Evolutionary conservation across 2,113 vertebrate species (phyloP), one percentile per base, ranked within the genome.

Genomic region (Heteronetta atricapilla): DNA sequence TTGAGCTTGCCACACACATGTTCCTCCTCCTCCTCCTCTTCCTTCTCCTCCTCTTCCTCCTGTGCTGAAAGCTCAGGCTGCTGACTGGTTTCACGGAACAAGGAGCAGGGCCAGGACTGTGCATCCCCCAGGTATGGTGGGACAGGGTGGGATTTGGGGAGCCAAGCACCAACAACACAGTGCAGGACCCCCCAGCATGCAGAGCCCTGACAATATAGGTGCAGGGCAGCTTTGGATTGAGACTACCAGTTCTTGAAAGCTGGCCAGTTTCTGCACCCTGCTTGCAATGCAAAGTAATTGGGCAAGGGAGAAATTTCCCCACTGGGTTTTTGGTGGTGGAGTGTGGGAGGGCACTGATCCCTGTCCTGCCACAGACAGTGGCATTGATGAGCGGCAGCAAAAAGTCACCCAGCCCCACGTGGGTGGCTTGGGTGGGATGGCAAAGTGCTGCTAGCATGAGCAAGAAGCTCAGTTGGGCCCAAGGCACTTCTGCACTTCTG

Each of bases 121-220:
- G 62, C 86, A 90, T 83, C 80, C 63, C 86, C 38, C 91, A 94
- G 96, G 96, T 96, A 90, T 2, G 63, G 28, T 0, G 6, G 63
- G 75, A 25, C 0, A 0, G 62, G 14, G 56, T 59, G 78, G 58
- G 59, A 26, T 64, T 20, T 64, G 58, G 28, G 38, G 28, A 31
- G 33, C 25, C 0, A 0, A 55, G 77, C 59, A 42, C 34, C 68
- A 7, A 0, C 25, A 68, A 53, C 25, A 14, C 62, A 29, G 38
- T 28, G 18, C 26, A 26, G n/a, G 31, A 11, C 3, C 25, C 16
- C 34, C 10, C 0, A 0, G 4, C 18, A 2, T 11, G 10, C 3
- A 48, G 11, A 78, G 52, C 66, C 34, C 82, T n/a, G 23, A 21
- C 10, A 52, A 15, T 1, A 0, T 4, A 42, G 33, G 38, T 53